These are phyloP conservation scores for Eupsittula cactorum DNA, from an alignment of 2,113 vertebrate genomes.

Conservation along the genomic window DNA sequence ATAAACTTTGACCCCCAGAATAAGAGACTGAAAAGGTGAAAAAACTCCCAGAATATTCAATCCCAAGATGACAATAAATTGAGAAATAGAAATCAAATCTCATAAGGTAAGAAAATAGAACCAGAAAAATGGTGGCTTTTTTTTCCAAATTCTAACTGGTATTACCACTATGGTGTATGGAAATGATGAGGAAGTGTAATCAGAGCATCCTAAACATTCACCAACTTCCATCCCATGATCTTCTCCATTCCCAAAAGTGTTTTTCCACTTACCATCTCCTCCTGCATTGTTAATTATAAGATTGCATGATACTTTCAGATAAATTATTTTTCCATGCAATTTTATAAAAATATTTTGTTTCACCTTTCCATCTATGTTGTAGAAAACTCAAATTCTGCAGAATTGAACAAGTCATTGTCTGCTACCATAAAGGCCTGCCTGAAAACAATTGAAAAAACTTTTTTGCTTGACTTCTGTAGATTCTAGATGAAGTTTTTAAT, in stretches of 20 bases:
- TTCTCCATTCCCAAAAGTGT: neutral
- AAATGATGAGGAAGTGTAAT: neutral
- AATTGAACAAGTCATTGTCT: neutral
- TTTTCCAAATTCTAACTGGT: neutral
- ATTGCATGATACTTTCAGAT: neutral
- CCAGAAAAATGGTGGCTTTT: neutral
- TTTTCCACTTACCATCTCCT: neutral
- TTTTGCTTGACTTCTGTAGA: neutral
- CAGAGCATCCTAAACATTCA: neutral
- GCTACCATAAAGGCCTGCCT: neutral
- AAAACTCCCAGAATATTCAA: rapidly evolving
- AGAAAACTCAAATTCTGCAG: neutral
- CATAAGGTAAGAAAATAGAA: neutral
- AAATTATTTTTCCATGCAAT: neutral
- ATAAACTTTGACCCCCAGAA: neutral
- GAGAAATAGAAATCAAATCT: neutral
- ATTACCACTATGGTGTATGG: neutral
- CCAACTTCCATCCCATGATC: neutral
- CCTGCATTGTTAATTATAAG: neutral
- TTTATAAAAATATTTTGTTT: neutral
- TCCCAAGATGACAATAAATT: neutral
- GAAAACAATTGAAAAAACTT: neutral
- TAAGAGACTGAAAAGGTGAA: neutral
- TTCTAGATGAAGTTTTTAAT: neutral
- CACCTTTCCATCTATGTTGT: neutral